These are phyloP conservation scores for Coturnix japonica DNA, from an alignment of 2,113 vertebrate genomes.

Conservation along the genomic window DNA sequence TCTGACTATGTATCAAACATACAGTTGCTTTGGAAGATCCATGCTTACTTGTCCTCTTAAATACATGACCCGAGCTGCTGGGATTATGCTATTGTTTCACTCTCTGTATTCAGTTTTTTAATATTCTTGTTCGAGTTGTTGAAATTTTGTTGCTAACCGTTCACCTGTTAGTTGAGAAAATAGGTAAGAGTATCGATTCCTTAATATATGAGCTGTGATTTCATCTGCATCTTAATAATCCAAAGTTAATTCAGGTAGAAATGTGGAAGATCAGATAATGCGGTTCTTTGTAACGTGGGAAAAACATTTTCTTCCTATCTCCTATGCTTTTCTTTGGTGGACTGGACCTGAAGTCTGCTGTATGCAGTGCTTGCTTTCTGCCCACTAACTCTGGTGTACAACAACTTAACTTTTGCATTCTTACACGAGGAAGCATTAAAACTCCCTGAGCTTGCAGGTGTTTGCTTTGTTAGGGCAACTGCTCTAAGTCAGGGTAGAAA, in stretches of 20 bases:
- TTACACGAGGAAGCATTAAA: not conserved
- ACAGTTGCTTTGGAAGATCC: not conserved
- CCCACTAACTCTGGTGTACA: not conserved
- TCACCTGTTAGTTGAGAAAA: not conserved
- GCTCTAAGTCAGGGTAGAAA: not conserved
- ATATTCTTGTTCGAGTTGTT: not conserved
- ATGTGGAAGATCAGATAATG: fast-evolving
- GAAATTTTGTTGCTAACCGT: not conserved
- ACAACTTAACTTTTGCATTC: not conserved
- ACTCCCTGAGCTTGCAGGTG: not conserved
- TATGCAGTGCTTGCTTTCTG: not conserved
- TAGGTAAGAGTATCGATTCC: not conserved
- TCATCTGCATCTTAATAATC: not conserved
- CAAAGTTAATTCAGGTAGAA: not conserved
- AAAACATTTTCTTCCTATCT: not conserved
- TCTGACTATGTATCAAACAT: not conserved
- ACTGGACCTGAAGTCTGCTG: not conserved
- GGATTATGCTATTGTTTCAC: not conserved
- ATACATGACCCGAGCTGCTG: not conserved
- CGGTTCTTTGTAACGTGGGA: not conserved
- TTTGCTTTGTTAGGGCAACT: not conserved
- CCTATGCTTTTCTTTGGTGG: not conserved
- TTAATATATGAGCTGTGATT: not conserved
- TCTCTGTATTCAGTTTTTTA: not conserved
- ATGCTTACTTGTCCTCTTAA: not conserved